Percentiles rank a stretch among this genome's conserved stretches.
phyloP scores from a whole-genome alignment of 2,113 vertebrate genomes.

The Mesitornis unicolor region DNA sequence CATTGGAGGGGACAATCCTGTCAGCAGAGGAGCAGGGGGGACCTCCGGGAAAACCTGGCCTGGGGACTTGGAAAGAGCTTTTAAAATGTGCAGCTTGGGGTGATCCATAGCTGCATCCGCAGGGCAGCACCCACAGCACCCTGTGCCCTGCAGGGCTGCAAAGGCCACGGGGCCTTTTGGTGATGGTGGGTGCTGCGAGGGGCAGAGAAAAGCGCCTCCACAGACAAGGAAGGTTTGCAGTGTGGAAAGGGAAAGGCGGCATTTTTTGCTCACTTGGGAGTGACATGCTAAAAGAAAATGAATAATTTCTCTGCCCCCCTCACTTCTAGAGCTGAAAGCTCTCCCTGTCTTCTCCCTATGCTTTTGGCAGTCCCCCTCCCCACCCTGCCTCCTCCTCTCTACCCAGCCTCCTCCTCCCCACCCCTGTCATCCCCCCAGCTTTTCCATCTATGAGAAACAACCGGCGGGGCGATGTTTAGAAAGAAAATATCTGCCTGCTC shows the following conservation, averaged over 20 bases:
- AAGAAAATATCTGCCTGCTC: slow-evolving; percentile 23
- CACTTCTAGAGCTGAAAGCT: background rate
- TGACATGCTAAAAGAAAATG: background rate
- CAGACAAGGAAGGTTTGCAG: fast-evolving
- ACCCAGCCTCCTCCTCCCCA: background rate
- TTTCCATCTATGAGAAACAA: slow-evolving; percentile 1
- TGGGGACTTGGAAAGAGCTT: background rate
- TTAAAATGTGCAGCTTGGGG: fast-evolving
- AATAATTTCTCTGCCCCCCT: fast-evolving
- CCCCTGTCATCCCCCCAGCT: background rate
- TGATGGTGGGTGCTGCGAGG: background rate
- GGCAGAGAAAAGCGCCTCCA: background rate
- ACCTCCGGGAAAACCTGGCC: background rate
- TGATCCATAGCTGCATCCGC: background rate
- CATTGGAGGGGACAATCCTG: background rate
- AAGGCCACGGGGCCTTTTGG: fast-evolving
- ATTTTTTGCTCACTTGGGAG: background rate
- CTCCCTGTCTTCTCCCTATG: too few relatives aligned
- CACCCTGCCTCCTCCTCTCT: too few relatives aligned
- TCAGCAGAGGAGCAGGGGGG: background rate
- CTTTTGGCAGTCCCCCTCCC: background rate
- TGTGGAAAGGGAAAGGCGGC: background rate
- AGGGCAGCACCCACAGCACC: background rate
- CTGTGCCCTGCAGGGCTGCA: background rate
- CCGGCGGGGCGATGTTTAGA: background rate